phyloP scores from a whole-genome alignment of 2,888 invertebrate species.

The Platypus cylindrus region DNA sequence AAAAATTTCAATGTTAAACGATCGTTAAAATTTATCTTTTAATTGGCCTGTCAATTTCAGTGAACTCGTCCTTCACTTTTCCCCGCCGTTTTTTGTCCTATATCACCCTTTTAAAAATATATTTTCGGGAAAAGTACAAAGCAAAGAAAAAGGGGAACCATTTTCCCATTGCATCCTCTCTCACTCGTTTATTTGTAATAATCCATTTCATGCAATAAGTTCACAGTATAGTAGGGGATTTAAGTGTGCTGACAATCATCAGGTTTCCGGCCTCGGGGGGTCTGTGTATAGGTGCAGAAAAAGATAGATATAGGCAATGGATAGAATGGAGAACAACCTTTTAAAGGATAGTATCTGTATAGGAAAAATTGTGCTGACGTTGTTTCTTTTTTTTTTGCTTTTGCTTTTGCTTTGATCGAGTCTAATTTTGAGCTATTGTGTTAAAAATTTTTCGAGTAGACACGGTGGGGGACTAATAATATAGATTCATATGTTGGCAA shows the following conservation, averaged over 20 bases:
- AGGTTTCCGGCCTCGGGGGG: constrained; percentile 13
- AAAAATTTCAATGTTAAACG: constrained; percentile 9
- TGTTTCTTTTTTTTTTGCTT: too few relatives aligned
- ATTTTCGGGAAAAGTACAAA: too few relatives aligned
- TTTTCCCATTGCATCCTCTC: constrained; percentile 3
- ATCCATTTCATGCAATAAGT: constrained; percentile 14
- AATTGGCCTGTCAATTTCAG: constrained; percentile 15
- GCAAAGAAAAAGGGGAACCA: background rate
- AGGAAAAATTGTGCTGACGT: constrained; percentile 15
- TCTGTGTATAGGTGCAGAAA: too few relatives aligned
- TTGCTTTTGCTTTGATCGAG: constrained; percentile 15
- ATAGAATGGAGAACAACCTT: too few relatives aligned
- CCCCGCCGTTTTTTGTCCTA: too few relatives aligned
- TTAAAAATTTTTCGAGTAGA: too few relatives aligned
- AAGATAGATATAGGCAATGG: too few relatives aligned
- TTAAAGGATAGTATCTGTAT: too few relatives aligned
- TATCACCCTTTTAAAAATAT: too few relatives aligned
- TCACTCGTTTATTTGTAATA: too few relatives aligned
- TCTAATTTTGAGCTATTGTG: constrained; percentile 15
- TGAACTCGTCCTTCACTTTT: constrained; percentile 2
- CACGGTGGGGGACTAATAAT: too few relatives aligned
- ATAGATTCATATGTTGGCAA: too few relatives aligned
- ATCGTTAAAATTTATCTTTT: constrained; percentile 14
- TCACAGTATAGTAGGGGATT: constrained; percentile 14
- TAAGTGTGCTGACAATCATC: constrained; percentile 16